Evolutionary conservation across 2,797 vertebrate genomes (phyloP).

Genomic region (Sebastes diaconus): DNA sequence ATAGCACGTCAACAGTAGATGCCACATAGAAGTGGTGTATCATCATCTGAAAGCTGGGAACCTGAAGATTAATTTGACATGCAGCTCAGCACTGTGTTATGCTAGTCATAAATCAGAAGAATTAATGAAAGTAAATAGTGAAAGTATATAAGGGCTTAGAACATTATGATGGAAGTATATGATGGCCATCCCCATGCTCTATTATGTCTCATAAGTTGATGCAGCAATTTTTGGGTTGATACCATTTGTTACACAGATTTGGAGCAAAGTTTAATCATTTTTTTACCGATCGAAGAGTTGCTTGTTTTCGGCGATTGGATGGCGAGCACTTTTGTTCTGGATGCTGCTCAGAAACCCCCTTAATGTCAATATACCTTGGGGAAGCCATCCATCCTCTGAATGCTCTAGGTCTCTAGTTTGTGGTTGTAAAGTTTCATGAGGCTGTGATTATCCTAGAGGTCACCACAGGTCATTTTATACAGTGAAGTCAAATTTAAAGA

Average conservation of each 20-base stretch:
- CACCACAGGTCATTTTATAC: too few relatives aligned
- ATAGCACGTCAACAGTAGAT: neutral
- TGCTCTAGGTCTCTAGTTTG: too few relatives aligned
- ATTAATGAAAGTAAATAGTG: neutral
- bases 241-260: neutral
- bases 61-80: neutral
- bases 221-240: neutral
- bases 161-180: neutral
- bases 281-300: neutral
- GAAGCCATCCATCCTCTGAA: too few relatives aligned
- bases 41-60: neutral
- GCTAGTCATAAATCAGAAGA: neutral
- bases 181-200: neutral
- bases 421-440: too few relatives aligned
- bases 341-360: too few relatives aligned
- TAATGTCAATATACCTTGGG: too few relatives aligned
- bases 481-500: too few relatives aligned
- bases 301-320: too few relatives aligned
- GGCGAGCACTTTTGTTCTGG: too few relatives aligned
- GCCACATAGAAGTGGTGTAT: neutral
- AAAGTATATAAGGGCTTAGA: neutral
- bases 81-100: neutral
- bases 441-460: too few relatives aligned
- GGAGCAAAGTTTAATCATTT: neutral
- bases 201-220: neutral